Conservation (phyloP, 2,888 invertebrate species). For the Malachius bipustulatus region DNA sequence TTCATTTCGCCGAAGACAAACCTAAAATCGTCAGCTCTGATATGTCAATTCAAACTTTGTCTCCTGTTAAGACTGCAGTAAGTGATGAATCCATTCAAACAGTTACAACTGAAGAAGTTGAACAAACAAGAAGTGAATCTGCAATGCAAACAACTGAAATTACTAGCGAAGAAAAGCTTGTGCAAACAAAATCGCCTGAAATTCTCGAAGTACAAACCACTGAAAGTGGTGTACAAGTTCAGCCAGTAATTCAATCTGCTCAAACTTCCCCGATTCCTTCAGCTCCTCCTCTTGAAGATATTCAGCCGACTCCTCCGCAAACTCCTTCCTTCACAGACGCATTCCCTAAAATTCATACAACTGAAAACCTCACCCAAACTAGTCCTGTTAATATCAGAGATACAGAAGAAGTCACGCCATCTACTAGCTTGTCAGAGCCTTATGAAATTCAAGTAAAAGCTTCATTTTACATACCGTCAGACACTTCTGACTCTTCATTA, state of each 20-base stretch:
- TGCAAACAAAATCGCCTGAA: constrained; percentile 37
- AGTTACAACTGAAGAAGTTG: constrained; percentile 23
- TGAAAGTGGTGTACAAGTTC: constrained; percentile 24
- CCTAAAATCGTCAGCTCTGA: constrained; percentile 30
- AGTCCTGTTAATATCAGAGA: constrained; percentile 42
- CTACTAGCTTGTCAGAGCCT: constrained; percentile 25
- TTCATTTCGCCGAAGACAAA: constrained; percentile 22
- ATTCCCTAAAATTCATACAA: constrained; percentile 26
- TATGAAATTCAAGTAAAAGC: constrained; percentile 51
- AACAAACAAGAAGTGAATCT: constrained; percentile 30
- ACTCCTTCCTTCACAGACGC: constrained; percentile 12
- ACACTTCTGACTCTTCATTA: constrained; percentile 9
- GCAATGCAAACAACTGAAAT: constrained; percentile 31
- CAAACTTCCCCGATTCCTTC: constrained; percentile 43
- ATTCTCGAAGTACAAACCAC: constrained; percentile 25
- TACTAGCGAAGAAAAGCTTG: constrained; percentile 29
- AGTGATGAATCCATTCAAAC: constrained; percentile 32
- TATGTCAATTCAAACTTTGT: constrained; percentile 36
- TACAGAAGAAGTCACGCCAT: constrained; percentile 17
- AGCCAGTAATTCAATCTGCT: constrained; percentile 32
- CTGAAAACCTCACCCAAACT: constrained; percentile 43
- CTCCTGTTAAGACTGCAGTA: constrained; percentile 28
- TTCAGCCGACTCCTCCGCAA: background rate
- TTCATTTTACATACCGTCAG: constrained; percentile 41
- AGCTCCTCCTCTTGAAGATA: constrained; percentile 22